Evolutionary conservation across 2,113 vertebrate species (phyloP).

Genomic region (Odocoileus hemionus): DNA sequence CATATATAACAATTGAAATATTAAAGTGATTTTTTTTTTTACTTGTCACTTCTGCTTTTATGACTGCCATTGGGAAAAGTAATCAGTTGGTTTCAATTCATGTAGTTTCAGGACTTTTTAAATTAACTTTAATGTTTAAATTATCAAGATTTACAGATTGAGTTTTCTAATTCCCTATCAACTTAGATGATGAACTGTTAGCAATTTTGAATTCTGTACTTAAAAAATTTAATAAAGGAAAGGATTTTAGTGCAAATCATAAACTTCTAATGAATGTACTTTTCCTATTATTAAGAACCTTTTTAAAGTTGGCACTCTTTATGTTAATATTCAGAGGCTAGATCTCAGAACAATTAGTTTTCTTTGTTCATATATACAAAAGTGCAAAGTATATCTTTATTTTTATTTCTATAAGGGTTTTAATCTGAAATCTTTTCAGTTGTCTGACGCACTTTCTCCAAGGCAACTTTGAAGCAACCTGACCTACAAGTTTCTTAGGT

Average conservation of each 20-base stretch:
- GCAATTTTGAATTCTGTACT: neutral
- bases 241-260: neutral
- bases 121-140: neutral
- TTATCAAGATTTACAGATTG: neutral
- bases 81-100: neutral
- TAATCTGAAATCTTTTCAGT: neutral
- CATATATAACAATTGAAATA: neutral
- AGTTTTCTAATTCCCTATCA: neutral
- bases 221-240: neutral
- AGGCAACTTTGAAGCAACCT: neutral
- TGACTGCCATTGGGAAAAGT: neutral
- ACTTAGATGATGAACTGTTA: neutral
- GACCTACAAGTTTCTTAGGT: neutral
- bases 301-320: neutral
- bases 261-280: neutral
- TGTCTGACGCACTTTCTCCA: neutral
- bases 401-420: neutral
- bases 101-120: neutral
- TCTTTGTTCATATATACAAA: neutral
- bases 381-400: neutral
- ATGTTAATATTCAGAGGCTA: neutral
- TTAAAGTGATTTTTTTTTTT: neutral
- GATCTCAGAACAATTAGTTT: neutral
- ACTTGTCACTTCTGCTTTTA: neutral
- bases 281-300: neutral